Evolutionary conservation across 2,888 invertebrate species (phyloP), one percentile per base, ranked within the genome.

Genomic region (Melinaea marsaeus): DNA sequence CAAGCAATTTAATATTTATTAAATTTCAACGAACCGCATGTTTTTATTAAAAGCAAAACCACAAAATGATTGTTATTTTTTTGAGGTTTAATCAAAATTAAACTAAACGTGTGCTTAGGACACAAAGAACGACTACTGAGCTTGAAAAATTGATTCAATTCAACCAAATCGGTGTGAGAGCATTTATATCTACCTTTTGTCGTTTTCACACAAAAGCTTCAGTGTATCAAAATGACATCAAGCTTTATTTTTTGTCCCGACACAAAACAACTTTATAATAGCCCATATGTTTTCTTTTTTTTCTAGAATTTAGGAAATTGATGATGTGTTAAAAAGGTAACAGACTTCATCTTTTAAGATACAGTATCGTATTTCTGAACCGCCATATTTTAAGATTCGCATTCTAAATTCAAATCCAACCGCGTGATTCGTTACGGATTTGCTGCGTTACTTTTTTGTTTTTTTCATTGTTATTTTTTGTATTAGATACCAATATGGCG

Each of bases 201-300:
- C 77, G 78, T 83, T 79, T 76, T 55, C 75, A 74, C 74, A 75
- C 74, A 79, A 90, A 86, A 79, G 80, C 73, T 78, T 81, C 80
- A 78, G 88, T 90, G 84, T 88, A 90, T 90, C 90, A 90, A 90
- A 90, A 88, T 84, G 90, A 90, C 88, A 90, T 89, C 88, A 90
- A 89, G 85, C 84, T 79, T 77, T 79, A 80, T 42, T 80, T 83
- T 86, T 83, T 84, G 83, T 84, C 79, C 72, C 73, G 75, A 74
- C 77, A 79, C 75, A 85, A 84, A 85, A 87, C 85, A 83, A 77
- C 78, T 80, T 81, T 78, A 85, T 86, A 89, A 88, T 84, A 84
- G 86, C 78, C 86, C 84, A 85, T 75, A 86, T 86, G 85, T 84
- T 67, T 66, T 60, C 80, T 79, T 75, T 79, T 84, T 85, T 80